These are phyloP conservation scores for Saccostrea glomerata DNA, from an alignment of 1,140 invertebrate species.

Conservation along the genomic window DNA sequence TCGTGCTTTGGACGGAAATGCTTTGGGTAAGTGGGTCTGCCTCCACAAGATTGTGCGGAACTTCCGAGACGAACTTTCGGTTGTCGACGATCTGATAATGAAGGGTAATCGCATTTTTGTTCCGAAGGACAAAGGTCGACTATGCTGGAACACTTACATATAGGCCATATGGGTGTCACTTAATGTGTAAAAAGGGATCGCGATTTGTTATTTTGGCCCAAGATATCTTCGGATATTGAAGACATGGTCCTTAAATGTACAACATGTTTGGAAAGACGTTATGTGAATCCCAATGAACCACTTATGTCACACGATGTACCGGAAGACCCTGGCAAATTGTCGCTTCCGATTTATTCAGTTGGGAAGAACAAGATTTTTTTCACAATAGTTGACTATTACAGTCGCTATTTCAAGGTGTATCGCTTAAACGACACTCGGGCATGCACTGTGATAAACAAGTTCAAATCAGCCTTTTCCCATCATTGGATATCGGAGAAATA, in stretches of 20 bases:
- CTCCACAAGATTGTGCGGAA: too few relatives aligned
- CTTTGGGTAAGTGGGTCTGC: too few relatives aligned
- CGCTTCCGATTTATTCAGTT: background rate
- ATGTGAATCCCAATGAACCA: slow-evolving; percentile 52
- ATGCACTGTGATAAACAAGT: slow-evolving; percentile 48
- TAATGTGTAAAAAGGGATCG: slow-evolving; percentile 51
- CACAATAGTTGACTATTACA: slow-evolving; percentile 59
- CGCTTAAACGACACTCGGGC: slow-evolving; percentile 31
- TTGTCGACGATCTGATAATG: slow-evolving; percentile 51
- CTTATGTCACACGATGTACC: slow-evolving; percentile 44
- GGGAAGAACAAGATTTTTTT: slow-evolving; percentile 53
- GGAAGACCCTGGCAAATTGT: too few relatives aligned
- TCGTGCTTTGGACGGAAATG: too few relatives aligned
- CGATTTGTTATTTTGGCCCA: slow-evolving; percentile 58
- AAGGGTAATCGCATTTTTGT: slow-evolving; percentile 62
- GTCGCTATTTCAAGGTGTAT: slow-evolving; percentile 57
- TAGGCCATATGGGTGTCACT: slow-evolving; percentile 59
- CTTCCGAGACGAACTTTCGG: slow-evolving; percentile 46
- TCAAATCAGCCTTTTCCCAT: slow-evolving; percentile 51
- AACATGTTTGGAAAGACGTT: slow-evolving; percentile 35
- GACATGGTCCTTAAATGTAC: slow-evolving; percentile 52
- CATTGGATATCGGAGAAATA: slow-evolving; percentile 29
- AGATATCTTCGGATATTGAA: slow-evolving; percentile 49
- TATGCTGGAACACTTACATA: slow-evolving; percentile 5
- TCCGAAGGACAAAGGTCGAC: background rate